Evolutionary conservation across 2,888 invertebrate genomes (phyloP).

Genomic region (Gonocerus acuteangulatus): DNA sequence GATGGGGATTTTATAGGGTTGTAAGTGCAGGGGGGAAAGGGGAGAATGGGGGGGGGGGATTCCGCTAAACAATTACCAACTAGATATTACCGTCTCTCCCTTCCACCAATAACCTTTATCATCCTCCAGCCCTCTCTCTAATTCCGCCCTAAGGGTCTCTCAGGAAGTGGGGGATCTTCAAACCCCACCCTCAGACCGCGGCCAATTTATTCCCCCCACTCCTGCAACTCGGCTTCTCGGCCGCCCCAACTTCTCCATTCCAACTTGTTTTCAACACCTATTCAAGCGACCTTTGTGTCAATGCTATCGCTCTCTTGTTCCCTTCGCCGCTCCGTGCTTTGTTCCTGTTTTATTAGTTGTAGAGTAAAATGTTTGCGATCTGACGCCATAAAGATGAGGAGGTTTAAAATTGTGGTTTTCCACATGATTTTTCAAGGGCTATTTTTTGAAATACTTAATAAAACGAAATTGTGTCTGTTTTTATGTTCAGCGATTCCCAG

Average conservation of each 20-base stretch:
- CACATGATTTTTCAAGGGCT: no score
- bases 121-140: slow-evolving; percentile 20
- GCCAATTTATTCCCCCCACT: slow-evolving; percentile 20
- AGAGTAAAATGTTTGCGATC: no score
- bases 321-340: no score
- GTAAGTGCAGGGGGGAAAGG: slow-evolving; percentile 14
- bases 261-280: slow-evolving; percentile 1
- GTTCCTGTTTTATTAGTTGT: no score
- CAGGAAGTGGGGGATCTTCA: neutral
- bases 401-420: no score
- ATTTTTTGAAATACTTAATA: no score
- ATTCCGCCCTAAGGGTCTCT: slow-evolving; percentile 16
- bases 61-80: slow-evolving; percentile 23
- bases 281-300: neutral
- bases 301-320: neutral
- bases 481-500: no score
- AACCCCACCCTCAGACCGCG: slow-evolving; percentile 7
- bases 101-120: slow-evolving; percentile 21
- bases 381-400: no score
- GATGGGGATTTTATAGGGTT: slow-evolving; percentile 22
- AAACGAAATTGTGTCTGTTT: no score
- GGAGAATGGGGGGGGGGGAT: slow-evolving; percentile 13
- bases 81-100: slow-evolving; percentile 11
- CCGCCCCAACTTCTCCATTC: slow-evolving; percentile 1
- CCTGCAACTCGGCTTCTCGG: slow-evolving; percentile 4